These are phyloP conservation scores for Araneus ventricosus DNA, from an alignment of 1,140 invertebrate genomes.

Conservation along the genomic window DNA sequence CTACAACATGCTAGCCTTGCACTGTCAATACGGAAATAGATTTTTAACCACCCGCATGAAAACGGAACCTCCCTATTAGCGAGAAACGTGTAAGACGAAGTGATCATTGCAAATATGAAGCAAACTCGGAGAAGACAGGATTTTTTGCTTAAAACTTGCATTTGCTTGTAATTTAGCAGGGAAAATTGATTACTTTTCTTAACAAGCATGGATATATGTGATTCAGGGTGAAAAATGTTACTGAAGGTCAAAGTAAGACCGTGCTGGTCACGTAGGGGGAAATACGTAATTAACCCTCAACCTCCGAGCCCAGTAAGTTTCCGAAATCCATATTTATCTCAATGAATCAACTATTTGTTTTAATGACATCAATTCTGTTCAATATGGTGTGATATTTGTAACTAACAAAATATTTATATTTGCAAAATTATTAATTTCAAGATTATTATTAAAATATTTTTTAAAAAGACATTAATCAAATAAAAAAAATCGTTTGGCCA, in stretches of 20 bases:
- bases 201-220: not conserved
- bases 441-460: too few relatives aligned
- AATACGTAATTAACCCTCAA: slow-evolving; percentile 47
- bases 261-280: slow-evolving; percentile 9
- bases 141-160: not conserved
- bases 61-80: not conserved
- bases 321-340: too few relatives aligned
- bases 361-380: too few relatives aligned
- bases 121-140: not conserved
- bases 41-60: slow-evolving; percentile 29
- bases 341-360: too few relatives aligned
- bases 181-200: not conserved
- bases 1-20: not conserved
- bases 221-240: not conserved
- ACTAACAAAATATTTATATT: too few relatives aligned
- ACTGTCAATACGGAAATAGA: slow-evolving; percentile 24
- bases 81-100: not conserved
- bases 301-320: slow-evolving; percentile 50
- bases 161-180: not conserved
- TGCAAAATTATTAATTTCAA: too few relatives aligned
- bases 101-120: not conserved
- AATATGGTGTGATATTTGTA: too few relatives aligned
- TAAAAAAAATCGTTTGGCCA: too few relatives aligned
- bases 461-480: too few relatives aligned
- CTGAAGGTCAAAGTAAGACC: not conserved